Conservation (phyloP, 2,113 vertebrate species). For the Psilopsiagon aymara region DNA sequence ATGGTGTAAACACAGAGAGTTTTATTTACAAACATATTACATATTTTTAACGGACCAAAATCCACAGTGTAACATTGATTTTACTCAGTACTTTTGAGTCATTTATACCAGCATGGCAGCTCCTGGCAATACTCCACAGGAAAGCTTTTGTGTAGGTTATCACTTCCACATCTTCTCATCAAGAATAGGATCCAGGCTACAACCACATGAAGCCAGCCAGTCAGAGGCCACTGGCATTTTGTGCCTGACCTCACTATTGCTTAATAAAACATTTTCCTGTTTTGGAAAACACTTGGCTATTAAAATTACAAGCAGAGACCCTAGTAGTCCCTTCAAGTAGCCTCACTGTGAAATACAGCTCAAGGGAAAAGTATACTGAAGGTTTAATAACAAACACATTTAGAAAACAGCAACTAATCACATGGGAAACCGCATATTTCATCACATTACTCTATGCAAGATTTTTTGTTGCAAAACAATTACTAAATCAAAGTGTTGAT, state of each 20-base stretch:
- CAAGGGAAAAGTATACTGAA: neutral
- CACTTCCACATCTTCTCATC: neutral
- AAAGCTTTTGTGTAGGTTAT: neutral
- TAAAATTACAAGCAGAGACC: neutral
- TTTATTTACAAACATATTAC: neutral
- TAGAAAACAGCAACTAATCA: neutral
- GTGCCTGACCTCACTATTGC: neutral
- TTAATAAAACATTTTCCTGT: slow-evolving; percentile 18
- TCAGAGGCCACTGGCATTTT: neutral
- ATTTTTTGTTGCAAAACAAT: neutral
- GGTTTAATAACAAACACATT: slow-evolving; percentile 13
- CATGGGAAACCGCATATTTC: slow-evolving; percentile 5
- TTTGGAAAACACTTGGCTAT: slow-evolving; percentile 15
- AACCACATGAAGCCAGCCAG: neutral
- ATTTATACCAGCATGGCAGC: neutral
- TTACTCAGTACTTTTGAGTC: neutral
- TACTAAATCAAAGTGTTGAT: neutral
- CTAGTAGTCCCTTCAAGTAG: neutral
- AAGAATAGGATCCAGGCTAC: neutral
- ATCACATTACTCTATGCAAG: neutral
- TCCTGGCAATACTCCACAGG: neutral
- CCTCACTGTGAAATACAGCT: neutral
- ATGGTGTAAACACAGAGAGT: neutral
- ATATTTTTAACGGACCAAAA: neutral
- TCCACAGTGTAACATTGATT: neutral